Percentiles rank a stretch among this genome's conserved stretches.
Evolutionary conservation across 2,888 invertebrate genomes (phyloP).

Genomic region (Dendrolimus houi): DNA sequence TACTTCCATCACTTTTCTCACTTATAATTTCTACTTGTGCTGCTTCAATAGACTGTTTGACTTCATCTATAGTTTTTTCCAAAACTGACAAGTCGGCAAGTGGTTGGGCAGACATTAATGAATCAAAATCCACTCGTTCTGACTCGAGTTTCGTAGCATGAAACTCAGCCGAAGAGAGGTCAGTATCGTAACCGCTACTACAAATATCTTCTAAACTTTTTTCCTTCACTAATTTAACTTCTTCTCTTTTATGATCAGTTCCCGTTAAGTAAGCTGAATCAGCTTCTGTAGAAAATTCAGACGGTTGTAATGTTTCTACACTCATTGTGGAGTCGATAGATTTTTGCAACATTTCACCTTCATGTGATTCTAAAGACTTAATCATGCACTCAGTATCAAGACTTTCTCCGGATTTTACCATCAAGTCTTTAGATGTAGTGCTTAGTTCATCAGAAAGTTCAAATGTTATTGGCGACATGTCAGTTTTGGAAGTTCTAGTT

Average conservation of each 20-base stretch:
- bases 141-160: conserved; percentile 70
- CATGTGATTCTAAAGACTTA: conserved; percentile 69
- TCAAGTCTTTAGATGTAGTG: conserved; percentile 60
- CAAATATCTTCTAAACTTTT: conserved; percentile 80
- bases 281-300: conserved; percentile 69
- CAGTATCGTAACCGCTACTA: conserved; percentile 81
- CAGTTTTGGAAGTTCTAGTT: conserved; percentile 45
- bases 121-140: conserved; percentile 67
- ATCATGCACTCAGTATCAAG: conserved; percentile 70
- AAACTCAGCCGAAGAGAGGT: conserved; percentile 79
- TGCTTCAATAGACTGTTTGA: conserved; percentile 82
- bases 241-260: conserved; percentile 61
- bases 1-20: conserved; percentile 78
- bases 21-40: conserved; percentile 83
- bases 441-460: conserved; percentile 62
- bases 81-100: conserved; percentile 75
- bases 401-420: conserved; percentile 72
- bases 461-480: conserved; percentile 54
- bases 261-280: conserved; percentile 69
- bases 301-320: conserved; percentile 68
- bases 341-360: conserved; percentile 68
- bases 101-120: conserved; percentile 67
- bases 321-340: conserved; percentile 72
- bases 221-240: conserved; percentile 62
- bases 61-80: conserved; percentile 83